A percentile compares a stretch with the other conserved stretches of the same genome.
Evolutionary conservation across 2,113 vertebrate species (phyloP).

Genomic region (Leptosomus discolor): DNA sequence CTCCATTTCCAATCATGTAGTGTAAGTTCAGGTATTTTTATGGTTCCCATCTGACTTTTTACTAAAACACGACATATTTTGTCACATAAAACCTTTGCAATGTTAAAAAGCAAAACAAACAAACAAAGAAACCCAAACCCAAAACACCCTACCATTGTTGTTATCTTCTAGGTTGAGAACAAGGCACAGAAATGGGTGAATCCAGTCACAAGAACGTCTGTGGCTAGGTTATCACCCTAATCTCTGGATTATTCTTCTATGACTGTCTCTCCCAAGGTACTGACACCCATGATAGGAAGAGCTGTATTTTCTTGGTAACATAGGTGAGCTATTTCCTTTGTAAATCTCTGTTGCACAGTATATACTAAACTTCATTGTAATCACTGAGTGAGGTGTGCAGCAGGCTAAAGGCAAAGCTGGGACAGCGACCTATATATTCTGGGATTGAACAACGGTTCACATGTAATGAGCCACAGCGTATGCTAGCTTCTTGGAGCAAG

Average conservation of each 20-base stretch:
- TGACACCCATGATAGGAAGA: background rate
- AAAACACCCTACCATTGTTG: rapidly evolving
- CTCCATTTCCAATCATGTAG: background rate
- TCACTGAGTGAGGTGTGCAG: background rate
- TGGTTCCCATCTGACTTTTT: background rate
- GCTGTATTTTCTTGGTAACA: background rate
- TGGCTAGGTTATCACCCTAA: background rate
- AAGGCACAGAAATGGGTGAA: background rate
- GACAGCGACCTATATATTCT: background rate
- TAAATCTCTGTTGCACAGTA: background rate
- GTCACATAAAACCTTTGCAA: background rate
- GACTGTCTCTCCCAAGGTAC: background rate
- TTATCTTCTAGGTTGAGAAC: background rate
- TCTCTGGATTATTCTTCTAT: background rate
- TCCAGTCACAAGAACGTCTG: background rate
- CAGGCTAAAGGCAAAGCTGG: background rate
- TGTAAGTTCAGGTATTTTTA: background rate
- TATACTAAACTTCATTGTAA: background rate
- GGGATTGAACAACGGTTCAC: background rate
- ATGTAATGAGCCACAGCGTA: background rate
- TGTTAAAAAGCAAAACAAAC: background rate
- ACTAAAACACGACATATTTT: background rate
- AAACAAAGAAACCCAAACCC: no score
- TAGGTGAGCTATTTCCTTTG: background rate
- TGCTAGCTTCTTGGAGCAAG: background rate